phyloP scores from a whole-genome alignment of 1,140 invertebrate genomes.

The Maconellicoccus hirsutus region DNA sequence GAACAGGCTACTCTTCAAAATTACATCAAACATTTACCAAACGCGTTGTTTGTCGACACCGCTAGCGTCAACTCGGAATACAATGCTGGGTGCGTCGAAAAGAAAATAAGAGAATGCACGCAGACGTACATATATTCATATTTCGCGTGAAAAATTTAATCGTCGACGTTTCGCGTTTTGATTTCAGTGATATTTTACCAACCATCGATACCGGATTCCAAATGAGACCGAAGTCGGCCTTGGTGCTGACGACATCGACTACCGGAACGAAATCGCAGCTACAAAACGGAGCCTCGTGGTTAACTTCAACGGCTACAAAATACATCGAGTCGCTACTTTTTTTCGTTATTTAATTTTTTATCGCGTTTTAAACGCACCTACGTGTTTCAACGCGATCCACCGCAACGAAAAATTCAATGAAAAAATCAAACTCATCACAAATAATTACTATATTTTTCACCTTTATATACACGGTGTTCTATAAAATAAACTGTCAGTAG shows the following conservation, averaged over 20 bases:
- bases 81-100: constrained; percentile 12
- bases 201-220: neutral
- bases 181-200: neutral
- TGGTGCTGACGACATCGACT: constrained; percentile 14
- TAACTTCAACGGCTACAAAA: neutral
- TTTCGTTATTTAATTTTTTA: neutral
- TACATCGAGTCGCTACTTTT: neutral
- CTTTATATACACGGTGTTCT: constrained; percentile 19
- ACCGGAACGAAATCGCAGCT: neutral
- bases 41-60: neutral
- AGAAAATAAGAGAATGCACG: too few species aligned
- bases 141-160: too few species aligned
- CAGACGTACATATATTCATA: too few species aligned
- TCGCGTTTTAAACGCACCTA: too few species aligned
- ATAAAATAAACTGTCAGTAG: constrained; percentile 14
- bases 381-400: too few species aligned
- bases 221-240: constrained; percentile 25
- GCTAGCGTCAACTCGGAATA: constrained; percentile 24
- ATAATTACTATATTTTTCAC: constrained; percentile 22
- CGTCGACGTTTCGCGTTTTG: too few species aligned
- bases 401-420: constrained; percentile 23
- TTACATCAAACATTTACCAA: constrained; percentile 1
- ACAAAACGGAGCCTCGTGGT: neutral
- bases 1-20: constrained; percentile 18
- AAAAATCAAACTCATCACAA: constrained; percentile 20